Evolutionary conservation across 2,888 invertebrate genomes (phyloP).

Genomic region (Drosophila helvetica): DNA sequence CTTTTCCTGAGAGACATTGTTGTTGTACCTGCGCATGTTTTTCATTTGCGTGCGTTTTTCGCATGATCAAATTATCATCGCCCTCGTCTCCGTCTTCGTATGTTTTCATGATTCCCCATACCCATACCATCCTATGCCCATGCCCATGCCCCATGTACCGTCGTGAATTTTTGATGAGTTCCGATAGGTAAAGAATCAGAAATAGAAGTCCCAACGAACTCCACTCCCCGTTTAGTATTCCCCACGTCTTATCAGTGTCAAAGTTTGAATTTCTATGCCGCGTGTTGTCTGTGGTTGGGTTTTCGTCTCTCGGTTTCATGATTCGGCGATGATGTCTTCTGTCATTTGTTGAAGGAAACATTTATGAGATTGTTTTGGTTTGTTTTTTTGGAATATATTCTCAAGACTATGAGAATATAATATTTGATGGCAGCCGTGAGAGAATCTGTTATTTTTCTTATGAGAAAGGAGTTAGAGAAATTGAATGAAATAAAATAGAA

Average conservation of each 20-base stretch:
- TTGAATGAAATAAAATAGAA: neutral
- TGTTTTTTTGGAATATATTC: conserved; percentile 2
- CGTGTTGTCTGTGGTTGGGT: conserved; percentile 22
- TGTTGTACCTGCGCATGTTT: conserved; percentile 72
- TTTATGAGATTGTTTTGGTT: conserved; percentile 20
- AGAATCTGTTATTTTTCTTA: neutral
- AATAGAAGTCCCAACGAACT: conserved; percentile 30
- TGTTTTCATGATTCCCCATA: conserved; percentile 29
- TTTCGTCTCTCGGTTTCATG: neutral
- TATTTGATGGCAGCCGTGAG: conserved; percentile 4
- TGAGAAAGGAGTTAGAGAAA: neutral
- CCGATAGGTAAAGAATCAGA: conserved; percentile 54
- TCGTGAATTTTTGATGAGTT: conserved; percentile 76
- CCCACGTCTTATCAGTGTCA: conserved; percentile 65
- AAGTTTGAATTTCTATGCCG: conserved; percentile 47
- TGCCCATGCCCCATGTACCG: conserved; percentile 39
- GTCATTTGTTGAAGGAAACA: conserved; percentile 29
- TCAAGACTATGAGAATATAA: conserved; percentile 22
- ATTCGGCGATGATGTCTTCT: conserved; percentile 26
- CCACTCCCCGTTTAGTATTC: conserved; percentile 34
- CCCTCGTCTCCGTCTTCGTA: conserved; percentile 11
- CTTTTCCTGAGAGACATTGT: conserved; percentile 55
- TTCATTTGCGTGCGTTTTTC: conserved; percentile 77
- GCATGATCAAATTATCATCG: conserved; percentile 74
- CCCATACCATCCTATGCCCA: conserved; percentile 16